Evolutionary conservation across 2,888 invertebrate genomes (phyloP), one percentile per base, ranked within the genome.

Genomic region (Polymixis lichenea): DNA sequence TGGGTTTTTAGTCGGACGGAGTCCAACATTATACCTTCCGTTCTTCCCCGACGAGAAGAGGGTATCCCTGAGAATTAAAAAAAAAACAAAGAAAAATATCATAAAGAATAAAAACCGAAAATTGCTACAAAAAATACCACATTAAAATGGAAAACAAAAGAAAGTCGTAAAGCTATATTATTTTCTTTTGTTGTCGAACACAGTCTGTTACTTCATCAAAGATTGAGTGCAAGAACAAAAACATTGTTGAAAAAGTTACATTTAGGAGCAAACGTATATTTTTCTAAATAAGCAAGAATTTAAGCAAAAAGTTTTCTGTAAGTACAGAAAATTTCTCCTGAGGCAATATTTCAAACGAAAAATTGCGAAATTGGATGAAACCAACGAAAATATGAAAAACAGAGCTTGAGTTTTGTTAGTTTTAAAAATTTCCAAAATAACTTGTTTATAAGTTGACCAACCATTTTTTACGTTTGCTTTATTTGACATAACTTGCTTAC

Each of bases 211-310:
- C 64, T 70, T 80, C 60, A 46, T 53, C 67, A 71, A 79, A 79
- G 72, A 53, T 43, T 9, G 25, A n/a, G 38, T 60, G 58, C 60
- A 72, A 43, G 46, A 49, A 66, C 51, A 49, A 67, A 76, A 77
- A 77, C 53, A 85, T 72, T 82, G 72, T 86, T 86, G 60, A 53
- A 73, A 75, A 82, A 73, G 62, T 67, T 60, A 71, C 61, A 49
- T 58, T 62, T 28, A 55, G 7, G 28, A 72, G 66, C 17, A 81
- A 82, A 70, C 49, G 71, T 82, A 72, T 25, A 32, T 74, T 74
- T 71, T 84, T 69, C 53, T 49, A 46, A 71, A 73, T 68, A 49
- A 69, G 11, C 61, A 74, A 72, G 71, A 69, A 74, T 86, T 83
- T 64, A n/a, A 75, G 49, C 28, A 62, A 60, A 71, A 77, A 82